phyloP scores from a whole-genome alignment of 2,113 vertebrate species.

The Dermatemys mawii region DNA sequence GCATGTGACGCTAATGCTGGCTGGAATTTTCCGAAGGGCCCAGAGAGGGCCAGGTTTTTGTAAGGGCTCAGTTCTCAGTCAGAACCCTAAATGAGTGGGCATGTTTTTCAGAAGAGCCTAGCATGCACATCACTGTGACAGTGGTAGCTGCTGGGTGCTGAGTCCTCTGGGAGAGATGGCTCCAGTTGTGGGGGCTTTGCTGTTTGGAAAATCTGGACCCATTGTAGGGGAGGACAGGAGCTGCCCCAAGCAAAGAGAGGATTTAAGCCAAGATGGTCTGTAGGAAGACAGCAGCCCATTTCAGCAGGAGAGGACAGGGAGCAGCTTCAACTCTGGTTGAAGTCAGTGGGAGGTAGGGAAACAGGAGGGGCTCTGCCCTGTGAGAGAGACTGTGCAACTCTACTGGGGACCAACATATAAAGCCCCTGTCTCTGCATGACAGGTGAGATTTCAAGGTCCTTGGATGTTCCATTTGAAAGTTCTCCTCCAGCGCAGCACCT shows the following conservation, averaged over 20 bases:
- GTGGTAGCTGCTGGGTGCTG: not conserved
- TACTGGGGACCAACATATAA: not conserved
- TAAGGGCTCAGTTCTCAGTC: not conserved
- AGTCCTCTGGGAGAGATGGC: not conserved
- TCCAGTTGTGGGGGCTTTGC: not conserved
- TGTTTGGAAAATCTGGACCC: not conserved
- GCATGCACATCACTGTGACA: not conserved
- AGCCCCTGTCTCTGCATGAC: not conserved
- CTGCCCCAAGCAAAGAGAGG: not conserved
- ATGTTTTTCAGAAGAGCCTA: not conserved
- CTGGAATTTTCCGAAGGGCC: not conserved
- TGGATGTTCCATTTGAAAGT: not conserved
- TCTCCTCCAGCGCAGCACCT: not conserved
- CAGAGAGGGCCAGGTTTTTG: not conserved
- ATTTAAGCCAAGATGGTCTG: not conserved
- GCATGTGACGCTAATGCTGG: not conserved
- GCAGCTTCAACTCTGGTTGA: not conserved
- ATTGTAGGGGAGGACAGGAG: not conserved
- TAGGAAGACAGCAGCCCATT: not conserved
- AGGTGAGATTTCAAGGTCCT: accelerated
- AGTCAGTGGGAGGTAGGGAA: not conserved
- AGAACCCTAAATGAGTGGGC: not conserved
- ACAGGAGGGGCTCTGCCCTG: not conserved
- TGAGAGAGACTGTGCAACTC: not conserved
- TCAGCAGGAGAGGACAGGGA: not conserved